phyloP scores from a whole-genome alignment of 2,113 vertebrate genomes.

The Melierax canorus region DNA sequence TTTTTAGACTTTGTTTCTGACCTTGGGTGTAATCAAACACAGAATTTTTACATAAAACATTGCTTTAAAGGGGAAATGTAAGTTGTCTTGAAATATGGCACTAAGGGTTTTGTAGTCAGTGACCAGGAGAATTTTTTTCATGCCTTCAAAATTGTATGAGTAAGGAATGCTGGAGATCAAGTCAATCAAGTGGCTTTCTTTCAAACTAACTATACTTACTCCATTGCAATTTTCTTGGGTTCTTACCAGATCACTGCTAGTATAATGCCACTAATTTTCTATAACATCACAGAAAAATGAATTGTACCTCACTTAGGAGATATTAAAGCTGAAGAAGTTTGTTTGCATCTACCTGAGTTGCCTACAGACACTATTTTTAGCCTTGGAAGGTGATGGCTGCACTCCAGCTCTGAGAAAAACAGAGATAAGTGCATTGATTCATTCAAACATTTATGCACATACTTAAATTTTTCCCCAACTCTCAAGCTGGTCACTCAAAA shows the following conservation, averaged over 20 bases:
- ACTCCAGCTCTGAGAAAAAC: neutral
- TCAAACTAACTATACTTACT: neutral
- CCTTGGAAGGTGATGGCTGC: neutral
- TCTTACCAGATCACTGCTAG: neutral
- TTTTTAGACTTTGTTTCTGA: neutral
- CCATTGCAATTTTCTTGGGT: neutral
- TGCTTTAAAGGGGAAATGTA: neutral
- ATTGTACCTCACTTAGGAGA: neutral
- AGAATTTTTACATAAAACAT: neutral
- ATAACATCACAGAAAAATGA: neutral
- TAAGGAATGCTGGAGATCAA: neutral
- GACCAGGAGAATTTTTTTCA: neutral
- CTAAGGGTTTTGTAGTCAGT: neutral
- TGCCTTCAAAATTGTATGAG: neutral
- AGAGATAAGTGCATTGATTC: neutral
- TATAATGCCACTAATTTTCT: neutral
- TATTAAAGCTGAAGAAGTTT: neutral
- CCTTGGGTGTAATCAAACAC: neutral
- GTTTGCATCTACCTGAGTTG: neutral
- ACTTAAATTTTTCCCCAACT: neutral
- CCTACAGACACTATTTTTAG: neutral
- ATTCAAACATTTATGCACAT: neutral
- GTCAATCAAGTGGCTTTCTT: neutral
- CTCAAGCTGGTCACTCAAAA: neutral
- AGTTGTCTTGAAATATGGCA: neutral